A percentile compares a stretch with the other conserved stretches of the same genome.
Evolutionary conservation across 2,797 vertebrate species (phyloP).

Genomic region (Sebastes diaconus): DNA sequence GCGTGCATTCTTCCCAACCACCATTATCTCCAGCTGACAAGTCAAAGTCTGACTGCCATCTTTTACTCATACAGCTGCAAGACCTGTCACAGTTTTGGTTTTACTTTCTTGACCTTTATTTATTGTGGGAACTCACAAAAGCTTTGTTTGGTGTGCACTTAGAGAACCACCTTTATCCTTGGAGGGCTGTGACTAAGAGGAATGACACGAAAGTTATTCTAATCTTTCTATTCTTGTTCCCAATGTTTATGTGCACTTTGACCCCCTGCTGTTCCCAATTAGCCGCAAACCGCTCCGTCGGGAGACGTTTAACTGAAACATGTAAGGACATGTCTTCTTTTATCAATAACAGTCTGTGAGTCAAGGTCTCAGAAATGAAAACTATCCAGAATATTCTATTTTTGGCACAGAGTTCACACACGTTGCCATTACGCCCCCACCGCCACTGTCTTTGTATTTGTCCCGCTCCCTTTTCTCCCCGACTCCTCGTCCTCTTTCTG

Average conservation of each 20-base stretch:
- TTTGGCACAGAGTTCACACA: conserved; percentile 72
- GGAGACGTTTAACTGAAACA: conserved; percentile 43
- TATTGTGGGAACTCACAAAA: conserved; percentile 28
- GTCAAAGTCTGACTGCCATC: conserved; percentile 47
- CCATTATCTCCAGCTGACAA: conserved; percentile 55
- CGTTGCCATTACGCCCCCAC: conserved; percentile 28
- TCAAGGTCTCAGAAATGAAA: conserved; percentile 70
- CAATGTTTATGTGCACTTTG: conserved; percentile 63
- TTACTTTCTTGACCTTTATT: conserved; percentile 58
- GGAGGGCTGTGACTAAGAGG: conserved; percentile 66
- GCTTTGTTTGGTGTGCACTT: conserved; percentile 28
- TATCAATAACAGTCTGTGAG: conserved; percentile 70
- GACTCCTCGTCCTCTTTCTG: conserved; percentile 46
- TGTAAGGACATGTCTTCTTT: conserved; percentile 50
- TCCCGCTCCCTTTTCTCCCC: conserved; percentile 35
- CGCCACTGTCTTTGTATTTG: conserved; percentile 45
- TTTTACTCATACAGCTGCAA: conserved; percentile 29
- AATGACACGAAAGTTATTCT: conserved; percentile 67
- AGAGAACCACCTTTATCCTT: conserved; percentile 34
- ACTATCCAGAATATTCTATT: conserved; percentile 69
- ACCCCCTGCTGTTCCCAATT: conserved; percentile 68
- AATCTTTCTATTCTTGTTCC: conserved; percentile 60
- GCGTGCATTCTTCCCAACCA: conserved; percentile 64
- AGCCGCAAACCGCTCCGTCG: conserved; percentile 50
- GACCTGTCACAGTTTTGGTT: conserved; percentile 36